Evolutionary conservation across 1,140 invertebrate genomes (phyloP), one percentile per base, ranked within the genome.

Genomic region (Drosophila virilis): DNA sequence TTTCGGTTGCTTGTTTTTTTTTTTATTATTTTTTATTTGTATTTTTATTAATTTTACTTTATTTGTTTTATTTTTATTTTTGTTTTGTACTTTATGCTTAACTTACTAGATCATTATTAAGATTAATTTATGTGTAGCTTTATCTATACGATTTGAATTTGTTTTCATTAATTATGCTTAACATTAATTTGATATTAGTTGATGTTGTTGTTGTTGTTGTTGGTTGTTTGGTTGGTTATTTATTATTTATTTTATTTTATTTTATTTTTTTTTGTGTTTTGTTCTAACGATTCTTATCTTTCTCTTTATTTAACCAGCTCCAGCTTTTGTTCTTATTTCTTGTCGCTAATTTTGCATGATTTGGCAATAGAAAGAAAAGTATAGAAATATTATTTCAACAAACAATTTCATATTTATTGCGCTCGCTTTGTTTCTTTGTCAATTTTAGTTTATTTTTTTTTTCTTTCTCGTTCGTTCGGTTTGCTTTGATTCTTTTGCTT

Each of bases 141-240:
- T 76, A 55, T 52, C 17, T 54, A 59, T 73, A 73, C 69, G 43
- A 74, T 67, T 80, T 75, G 42, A 58, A 70, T 77, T 77, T 76
- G 58, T 58, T 74, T 60, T 57, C 51, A 55, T 73, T 76, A 73
- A 67, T 76, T 83, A 77, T 52, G 76, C 80, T 80, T 79, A 84
- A 59, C 59, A 89, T 80, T 89, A 89, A 77, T 89, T 88, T 88
- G 84, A 89, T 89, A 89, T 80, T 89, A 89, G 84, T 90, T 89
- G 84, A 78, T 88, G 79, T 78, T 67, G 74, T 73, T 84, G 81
- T 80, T 84, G 37, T 60, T 17, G 48, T 52, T 33, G 66, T 45
- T 54, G 51, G 76, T 77, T 76, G 46, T 35, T 81, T 82, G 57
- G 60, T 77, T 68, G 73, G 58, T 55, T 73, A 17, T 17, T 17